Conservation (phyloP, 2,113 vertebrate species). For the Cyanistes caeruleus region DNA sequence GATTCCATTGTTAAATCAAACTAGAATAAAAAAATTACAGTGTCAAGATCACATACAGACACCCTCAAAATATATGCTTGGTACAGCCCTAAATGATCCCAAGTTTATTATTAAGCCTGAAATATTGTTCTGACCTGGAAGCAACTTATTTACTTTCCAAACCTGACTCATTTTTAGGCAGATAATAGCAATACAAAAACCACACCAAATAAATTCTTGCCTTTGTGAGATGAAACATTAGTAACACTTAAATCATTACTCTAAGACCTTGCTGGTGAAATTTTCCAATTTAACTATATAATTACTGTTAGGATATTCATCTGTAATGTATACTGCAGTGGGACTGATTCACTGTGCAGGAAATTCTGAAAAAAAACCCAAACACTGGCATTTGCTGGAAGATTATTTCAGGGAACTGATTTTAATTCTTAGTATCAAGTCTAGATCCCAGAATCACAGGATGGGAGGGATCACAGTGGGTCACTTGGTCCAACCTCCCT, state of each 20-base stretch:
- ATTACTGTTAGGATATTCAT: not conserved
- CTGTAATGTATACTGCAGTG: rapidly evolving
- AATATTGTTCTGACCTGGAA: not conserved
- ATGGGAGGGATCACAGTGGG: too few species aligned
- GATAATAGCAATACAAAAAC: not conserved
- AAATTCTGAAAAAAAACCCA: not conserved
- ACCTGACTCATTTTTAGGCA: not conserved
- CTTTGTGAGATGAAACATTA: not conserved
- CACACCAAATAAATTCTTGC: not conserved
- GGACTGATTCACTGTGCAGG: not conserved
- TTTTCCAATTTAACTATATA: not conserved
- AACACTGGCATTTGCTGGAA: not conserved
- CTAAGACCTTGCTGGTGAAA: not conserved
- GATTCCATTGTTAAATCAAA: not conserved
- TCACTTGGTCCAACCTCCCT: too few species aligned
- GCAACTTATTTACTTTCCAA: not conserved
- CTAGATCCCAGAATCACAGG: not conserved
- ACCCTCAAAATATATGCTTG: not conserved
- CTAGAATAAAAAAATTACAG: not conserved
- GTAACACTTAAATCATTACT: not conserved
- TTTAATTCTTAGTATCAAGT: not conserved
- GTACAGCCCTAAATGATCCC: rapidly evolving
- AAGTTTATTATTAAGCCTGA: not conserved
- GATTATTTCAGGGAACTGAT: not conserved
- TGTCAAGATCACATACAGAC: not conserved